These are phyloP conservation scores for Aphelocoma coerulescens DNA, from an alignment of 2,113 vertebrate genomes.

Conservation along the genomic window DNA sequence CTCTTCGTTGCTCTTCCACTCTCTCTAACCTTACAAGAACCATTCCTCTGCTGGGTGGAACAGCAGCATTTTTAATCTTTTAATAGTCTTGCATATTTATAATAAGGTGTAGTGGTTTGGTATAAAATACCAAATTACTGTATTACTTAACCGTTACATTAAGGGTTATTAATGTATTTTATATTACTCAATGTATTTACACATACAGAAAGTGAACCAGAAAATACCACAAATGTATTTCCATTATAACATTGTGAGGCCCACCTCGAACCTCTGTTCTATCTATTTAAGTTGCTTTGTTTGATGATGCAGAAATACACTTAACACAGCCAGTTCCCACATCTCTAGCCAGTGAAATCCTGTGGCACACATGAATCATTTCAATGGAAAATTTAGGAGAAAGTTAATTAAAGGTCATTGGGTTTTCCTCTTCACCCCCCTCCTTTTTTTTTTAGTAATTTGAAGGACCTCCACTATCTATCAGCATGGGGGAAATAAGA, in stretches of 20 bases:
- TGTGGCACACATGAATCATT: neutral
- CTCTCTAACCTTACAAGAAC: neutral
- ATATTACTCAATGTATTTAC: neutral
- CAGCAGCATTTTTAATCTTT: neutral
- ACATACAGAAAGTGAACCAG: neutral
- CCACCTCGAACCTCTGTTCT: neutral
- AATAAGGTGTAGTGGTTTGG: neutral
- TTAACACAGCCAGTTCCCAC: neutral
- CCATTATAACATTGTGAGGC: too few relatives aligned
- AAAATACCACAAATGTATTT: fast-evolving
- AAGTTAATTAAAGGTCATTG: slow-evolving; percentile 24
- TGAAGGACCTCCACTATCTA: neutral
- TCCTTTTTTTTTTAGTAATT: fast-evolving
- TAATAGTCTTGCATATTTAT: neutral
- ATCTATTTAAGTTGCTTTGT: neutral
- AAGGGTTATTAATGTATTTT: neutral
- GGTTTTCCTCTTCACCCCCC: neutral
- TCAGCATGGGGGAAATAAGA: neutral
- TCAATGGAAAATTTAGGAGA: neutral
- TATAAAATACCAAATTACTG: too few relatives aligned
- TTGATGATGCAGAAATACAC: neutral
- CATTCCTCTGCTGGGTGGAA: neutral
- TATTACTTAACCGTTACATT: too few relatives aligned
- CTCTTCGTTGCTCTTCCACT: neutral
- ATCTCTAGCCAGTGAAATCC: neutral